Percentiles rank a stretch among this genome's conserved stretches.
phyloP scores from a whole-genome alignment of 2,888 invertebrate species.

The Aphodius granarius region DNA sequence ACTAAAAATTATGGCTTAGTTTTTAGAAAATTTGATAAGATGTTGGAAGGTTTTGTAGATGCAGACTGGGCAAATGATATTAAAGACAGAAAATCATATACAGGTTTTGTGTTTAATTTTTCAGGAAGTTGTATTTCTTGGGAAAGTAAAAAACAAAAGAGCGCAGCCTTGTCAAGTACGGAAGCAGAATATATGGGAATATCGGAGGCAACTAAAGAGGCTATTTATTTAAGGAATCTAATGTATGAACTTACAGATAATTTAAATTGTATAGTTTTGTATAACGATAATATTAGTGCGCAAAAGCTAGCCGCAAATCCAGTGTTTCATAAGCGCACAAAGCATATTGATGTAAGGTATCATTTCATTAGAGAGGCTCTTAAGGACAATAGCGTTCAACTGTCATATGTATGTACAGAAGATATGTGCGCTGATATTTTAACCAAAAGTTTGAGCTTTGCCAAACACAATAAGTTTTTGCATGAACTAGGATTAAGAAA shows the following conservation, averaged over 20 bases:
- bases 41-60: slow-evolving; percentile 29
- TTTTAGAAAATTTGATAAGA: slow-evolving; percentile 22
- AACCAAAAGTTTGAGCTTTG: slow-evolving; percentile 26
- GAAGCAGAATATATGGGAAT: slow-evolving; percentile 43
- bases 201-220: slow-evolving; percentile 37
- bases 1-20: slow-evolving; percentile 25
- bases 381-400: slow-evolving; percentile 17
- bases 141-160: slow-evolving; percentile 40
- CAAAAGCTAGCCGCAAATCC: slow-evolving; percentile 16
- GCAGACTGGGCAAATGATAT: slow-evolving; percentile 30
- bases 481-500: slow-evolving; percentile 15
- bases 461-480: slow-evolving; percentile 28
- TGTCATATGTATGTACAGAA: slow-evolving; percentile 28
- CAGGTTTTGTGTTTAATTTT: slow-evolving; percentile 39
- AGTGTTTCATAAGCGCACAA: slow-evolving; percentile 20
- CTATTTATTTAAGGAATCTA: slow-evolving; percentile 27
- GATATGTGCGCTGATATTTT: slow-evolving; percentile 30
- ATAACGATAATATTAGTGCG: slow-evolving; percentile 21
- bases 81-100: slow-evolving; percentile 47
- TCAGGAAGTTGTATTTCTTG: slow-evolving; percentile 38
- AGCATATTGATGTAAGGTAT: slow-evolving; percentile 34
- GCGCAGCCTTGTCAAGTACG: slow-evolving; percentile 41
- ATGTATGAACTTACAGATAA: slow-evolving; percentile 17
- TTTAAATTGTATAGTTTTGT: slow-evolving; percentile 6
- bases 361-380: slow-evolving; percentile 32